Evolutionary conservation across 2,888 invertebrate species (phyloP), one percentile per base, ranked within the genome.

Genomic region (Zaprionus bogoriensis): DNA sequence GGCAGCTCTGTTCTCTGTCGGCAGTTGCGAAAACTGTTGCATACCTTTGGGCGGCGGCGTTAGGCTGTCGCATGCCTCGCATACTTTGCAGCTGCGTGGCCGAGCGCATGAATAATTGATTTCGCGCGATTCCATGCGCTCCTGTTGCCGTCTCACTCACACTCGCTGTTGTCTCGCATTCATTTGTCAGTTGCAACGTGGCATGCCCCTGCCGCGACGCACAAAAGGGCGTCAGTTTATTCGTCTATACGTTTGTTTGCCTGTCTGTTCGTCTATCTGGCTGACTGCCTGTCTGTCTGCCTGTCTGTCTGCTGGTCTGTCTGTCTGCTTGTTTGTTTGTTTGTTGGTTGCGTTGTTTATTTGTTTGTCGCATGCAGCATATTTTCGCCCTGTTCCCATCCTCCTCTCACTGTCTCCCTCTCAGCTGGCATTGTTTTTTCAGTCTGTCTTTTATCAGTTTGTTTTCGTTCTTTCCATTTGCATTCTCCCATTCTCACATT

Each of bases 41-140:
- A 82, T 79, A 65, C 77, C 53, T 51, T 58, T 61, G 44, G 64
- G 45, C 51, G 48, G 42, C 52, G 32, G 20, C 41, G 52, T 48
- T 70, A 65, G 59, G 50, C 39, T 41, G 53, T 58, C 58, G 60
- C 42, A 78, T 77, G 67, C 74, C 69, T 72, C 67, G 78, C 78
- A 78, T 78, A 78, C 77, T 79, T 77, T 78, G 72, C 67, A 80
- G 82, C 81, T 64, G 66, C 66, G 77, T 81, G 79, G 68, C 68
- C 74, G 66, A 75, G 87, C 81, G 79, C 66, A 87, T 87, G 84
- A 87, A 87, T 82, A 87, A 87, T 87, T 87, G 88, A 87, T 87
- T 77, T 87, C 86, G 74, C 80, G 67, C 55, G 52, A 71, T 44
- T 3, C n/a, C 17, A 1, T 32, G 20, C n/a, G 7, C 20, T 38